phyloP scores from a whole-genome alignment of 2,113 vertebrate genomes.

The Ailurus styani region DNA sequence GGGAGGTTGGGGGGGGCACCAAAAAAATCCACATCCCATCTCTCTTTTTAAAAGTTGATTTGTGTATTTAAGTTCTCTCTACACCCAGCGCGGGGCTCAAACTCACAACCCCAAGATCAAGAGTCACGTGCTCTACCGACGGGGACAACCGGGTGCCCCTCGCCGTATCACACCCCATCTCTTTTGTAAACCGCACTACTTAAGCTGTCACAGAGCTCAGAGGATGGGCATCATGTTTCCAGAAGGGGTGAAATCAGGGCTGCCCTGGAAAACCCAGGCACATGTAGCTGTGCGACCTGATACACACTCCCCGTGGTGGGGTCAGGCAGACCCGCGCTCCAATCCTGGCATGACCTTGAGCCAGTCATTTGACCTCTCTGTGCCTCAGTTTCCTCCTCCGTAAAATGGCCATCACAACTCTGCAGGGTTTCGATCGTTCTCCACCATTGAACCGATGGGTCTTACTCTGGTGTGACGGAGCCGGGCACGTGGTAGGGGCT shows the following conservation, averaged over 20 bases:
- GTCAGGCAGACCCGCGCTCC: no score
- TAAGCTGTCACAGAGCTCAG: neutral
- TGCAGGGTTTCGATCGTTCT: neutral
- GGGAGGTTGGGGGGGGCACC: no score
- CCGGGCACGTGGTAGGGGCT: rapidly evolving
- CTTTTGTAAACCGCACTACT: neutral
- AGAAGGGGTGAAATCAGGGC: neutral
- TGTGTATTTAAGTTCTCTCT: neutral
- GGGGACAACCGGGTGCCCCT: rapidly evolving
- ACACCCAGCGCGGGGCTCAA: neutral
- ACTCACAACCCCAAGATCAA: neutral
- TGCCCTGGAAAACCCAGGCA: neutral
- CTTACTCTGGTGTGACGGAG: neutral
- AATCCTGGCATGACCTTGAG: neutral
- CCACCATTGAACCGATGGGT: neutral
- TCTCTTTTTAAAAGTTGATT: neutral
- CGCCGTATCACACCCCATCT: neutral
- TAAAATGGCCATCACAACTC: neutral
- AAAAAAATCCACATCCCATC: neutral
- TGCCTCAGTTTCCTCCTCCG: neutral
- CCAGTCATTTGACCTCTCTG: neutral
- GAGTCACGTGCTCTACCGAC: neutral
- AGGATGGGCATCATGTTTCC: no score
- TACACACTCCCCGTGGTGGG: neutral
- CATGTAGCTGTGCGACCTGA: no score